Percentiles rank a stretch among this genome's conserved stretches.
These are phyloP conservation scores for Phenganax stokvisi DNA, from an alignment of 92 coral and sea anemone species.

Conservation along the genomic window DNA sequence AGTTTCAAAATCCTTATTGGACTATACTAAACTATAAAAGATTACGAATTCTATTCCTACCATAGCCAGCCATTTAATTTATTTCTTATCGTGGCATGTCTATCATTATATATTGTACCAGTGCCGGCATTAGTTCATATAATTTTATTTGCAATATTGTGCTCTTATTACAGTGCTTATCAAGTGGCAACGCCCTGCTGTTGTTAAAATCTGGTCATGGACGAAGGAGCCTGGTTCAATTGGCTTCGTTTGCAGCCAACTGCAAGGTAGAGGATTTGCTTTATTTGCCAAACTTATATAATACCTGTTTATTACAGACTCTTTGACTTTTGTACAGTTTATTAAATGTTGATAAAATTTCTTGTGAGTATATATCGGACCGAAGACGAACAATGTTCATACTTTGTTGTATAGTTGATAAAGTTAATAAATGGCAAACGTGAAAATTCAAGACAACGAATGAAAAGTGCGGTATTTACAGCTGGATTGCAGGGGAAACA, in stretches of 20 bases:
- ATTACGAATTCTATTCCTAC: no score
- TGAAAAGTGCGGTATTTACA: constrained; percentile 74
- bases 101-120: not conserved
- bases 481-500: constrained; percentile 90
- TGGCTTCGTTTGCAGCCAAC: constrained; percentile 77
- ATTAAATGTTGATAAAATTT: not conserved
- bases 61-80: no score
- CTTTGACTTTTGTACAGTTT: not conserved
- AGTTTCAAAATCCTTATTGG: no score
- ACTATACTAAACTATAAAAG: no score
- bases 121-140: not conserved
- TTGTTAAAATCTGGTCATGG: constrained; percentile 82
- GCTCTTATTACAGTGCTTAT: constrained; percentile 49
- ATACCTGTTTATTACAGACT: not conserved
- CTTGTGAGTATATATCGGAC: no score
- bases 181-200: constrained; percentile 80
- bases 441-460: constrained; percentile 74
- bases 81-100: no score
- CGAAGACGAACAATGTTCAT: not conserved
- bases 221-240: constrained; percentile 67
- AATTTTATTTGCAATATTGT: not conserved
- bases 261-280: constrained; percentile 51
- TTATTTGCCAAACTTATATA: not conserved
- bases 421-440: constrained; percentile 4
- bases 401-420: constrained; percentile 18